Conservation (phyloP, 1,140 invertebrate genomes). For the Oedothorax gibbosus region DNA sequence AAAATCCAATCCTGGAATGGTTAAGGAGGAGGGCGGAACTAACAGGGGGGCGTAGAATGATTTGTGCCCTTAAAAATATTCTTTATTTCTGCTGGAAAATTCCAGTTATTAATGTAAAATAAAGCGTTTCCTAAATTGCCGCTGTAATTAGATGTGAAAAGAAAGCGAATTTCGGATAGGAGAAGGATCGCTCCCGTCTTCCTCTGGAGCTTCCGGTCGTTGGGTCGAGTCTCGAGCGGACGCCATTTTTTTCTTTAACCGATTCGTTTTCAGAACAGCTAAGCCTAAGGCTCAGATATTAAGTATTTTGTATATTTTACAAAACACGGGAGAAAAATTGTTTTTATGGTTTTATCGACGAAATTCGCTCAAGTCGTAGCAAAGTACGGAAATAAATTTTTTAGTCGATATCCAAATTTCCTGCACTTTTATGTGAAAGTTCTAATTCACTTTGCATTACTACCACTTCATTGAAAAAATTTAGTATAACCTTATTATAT, state of each 20-base stretch:
- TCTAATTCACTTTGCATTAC: no score
- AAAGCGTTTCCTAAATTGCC: constrained; percentile 51
- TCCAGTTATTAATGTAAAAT: constrained; percentile 56
- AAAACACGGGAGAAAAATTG: no score
- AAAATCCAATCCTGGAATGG: constrained; percentile 9
- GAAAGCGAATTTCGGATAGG: constrained; percentile 40
- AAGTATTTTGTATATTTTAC: no score
- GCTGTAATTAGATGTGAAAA: constrained; percentile 52
- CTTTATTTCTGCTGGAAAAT: constrained; percentile 48
- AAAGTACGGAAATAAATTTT: no score
- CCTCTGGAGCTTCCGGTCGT: background rate
- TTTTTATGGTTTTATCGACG: no score
- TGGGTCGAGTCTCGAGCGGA: background rate
- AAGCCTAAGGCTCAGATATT: no score
- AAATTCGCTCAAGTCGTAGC: no score
- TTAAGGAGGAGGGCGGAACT: background rate
- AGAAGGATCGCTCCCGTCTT: constrained; percentile 10
- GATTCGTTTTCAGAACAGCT: no score
- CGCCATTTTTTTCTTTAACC: constrained; percentile 21
- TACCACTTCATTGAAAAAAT: no score
- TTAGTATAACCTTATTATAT: no score
- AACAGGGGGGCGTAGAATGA: constrained; percentile 14
- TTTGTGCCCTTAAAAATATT: constrained; percentile 45
- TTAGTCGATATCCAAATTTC: no score
- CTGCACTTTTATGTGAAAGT: no score